Percentiles rank a stretch among this genome's conserved stretches.
Evolutionary conservation across 2,797 vertebrate genomes (phyloP).

Genomic region (Trematomus bernacchii): DNA sequence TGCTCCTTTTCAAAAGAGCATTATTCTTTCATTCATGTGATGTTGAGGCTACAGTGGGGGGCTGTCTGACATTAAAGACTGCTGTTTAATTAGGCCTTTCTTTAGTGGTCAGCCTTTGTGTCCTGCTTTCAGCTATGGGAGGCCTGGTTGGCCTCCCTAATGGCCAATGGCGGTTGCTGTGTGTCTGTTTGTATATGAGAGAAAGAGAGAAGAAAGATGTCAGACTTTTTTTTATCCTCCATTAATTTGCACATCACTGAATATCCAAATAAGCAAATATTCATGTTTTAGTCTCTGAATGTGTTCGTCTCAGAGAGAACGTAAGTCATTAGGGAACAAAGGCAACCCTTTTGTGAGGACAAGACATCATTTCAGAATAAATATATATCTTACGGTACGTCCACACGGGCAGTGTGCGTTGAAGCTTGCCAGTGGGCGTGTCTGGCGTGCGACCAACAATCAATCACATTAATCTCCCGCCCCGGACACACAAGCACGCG

Average conservation of each 20-base stretch:
- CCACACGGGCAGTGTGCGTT: too few relatives aligned
- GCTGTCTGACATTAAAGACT: constrained; percentile 65
- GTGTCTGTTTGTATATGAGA: constrained; percentile 30
- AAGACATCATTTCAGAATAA: constrained; percentile 3
- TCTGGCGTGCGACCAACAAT: too few relatives aligned
- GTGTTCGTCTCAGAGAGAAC: neutral
- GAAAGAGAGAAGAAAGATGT: neutral
- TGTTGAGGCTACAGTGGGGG: constrained; percentile 51
- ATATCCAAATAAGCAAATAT: neutral
- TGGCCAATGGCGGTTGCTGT: constrained; percentile 15
- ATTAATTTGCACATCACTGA: neutral
- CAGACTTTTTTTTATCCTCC: neutral
- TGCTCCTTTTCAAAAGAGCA: constrained; percentile 69
- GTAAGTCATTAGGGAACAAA: constrained; percentile 13
- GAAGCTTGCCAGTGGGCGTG: too few relatives aligned
- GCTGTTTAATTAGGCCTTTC: constrained; percentile 76
- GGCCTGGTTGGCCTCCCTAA: constrained; percentile 38
- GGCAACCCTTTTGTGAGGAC: neutral
- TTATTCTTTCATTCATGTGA: constrained; percentile 76
- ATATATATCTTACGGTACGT: too few relatives aligned
- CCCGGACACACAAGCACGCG: too few relatives aligned
- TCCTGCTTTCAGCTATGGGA: constrained; percentile 48
- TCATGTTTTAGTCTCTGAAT: neutral
- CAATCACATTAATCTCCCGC: too few relatives aligned
- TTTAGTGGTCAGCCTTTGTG: constrained; percentile 70